Conservation (phyloP, 2,888 invertebrate genomes). For the Agapostemon virescens region DNA sequence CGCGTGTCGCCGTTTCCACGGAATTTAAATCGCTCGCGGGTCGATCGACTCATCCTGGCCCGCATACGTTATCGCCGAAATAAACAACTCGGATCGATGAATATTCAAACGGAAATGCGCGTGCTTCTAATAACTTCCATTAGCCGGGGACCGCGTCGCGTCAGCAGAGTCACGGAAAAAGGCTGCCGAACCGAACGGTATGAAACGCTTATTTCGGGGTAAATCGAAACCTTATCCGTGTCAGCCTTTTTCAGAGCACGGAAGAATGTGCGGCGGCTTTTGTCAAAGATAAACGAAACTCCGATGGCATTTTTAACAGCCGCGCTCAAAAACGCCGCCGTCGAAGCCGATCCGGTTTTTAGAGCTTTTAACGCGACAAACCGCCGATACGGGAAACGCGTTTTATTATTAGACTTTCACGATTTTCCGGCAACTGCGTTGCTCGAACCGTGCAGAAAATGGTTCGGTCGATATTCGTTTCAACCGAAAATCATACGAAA, state of each 20-base stretch:
- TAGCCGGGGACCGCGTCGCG: background rate
- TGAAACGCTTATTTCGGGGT: slow-evolving; percentile 2
- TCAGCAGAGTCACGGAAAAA: background rate
- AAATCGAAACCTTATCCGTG: background rate
- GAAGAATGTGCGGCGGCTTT: background rate
- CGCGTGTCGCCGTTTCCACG: background rate
- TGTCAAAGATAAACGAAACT: background rate
- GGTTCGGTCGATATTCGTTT: background rate
- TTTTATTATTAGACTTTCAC: background rate
- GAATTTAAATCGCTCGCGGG: slow-evolving; percentile 9
- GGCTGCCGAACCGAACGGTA: background rate
- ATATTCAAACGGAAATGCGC: slow-evolving; percentile 25
- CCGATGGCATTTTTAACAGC: background rate
- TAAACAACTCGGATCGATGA: slow-evolving; percentile 35
- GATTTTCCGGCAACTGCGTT: background rate
- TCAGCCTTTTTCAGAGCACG: background rate
- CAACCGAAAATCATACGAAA: background rate
- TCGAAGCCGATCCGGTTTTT: background rate
- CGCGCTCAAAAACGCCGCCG: background rate
- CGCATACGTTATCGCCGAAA: slow-evolving; percentile 24
- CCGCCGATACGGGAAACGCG: no score
- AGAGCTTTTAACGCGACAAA: background rate
- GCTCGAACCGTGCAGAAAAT: background rate
- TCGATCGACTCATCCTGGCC: slow-evolving; percentile 21
- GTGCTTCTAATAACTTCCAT: slow-evolving; percentile 15